Conservation (phyloP, 1,140 invertebrate species). For the Drosophila nikananu region DNA sequence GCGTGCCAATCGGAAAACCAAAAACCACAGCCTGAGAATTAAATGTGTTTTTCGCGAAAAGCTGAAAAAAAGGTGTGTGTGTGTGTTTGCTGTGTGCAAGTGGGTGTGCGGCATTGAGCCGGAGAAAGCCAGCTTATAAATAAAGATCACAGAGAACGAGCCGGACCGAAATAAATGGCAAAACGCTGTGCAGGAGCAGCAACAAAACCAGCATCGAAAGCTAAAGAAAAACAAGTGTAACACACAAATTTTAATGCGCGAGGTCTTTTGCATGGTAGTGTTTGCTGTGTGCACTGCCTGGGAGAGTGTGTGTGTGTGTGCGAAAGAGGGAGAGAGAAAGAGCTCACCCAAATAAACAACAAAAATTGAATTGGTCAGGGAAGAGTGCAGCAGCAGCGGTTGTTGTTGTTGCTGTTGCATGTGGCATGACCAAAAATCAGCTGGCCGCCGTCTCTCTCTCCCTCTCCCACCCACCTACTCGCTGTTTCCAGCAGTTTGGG, state of each 20-base stretch:
- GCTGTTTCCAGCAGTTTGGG: conserved; percentile 8
- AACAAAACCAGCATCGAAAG: conserved; percentile 3
- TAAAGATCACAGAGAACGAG: conserved; percentile 11
- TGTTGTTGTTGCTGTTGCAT: conserved; percentile 43
- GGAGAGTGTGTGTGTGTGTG: conserved; percentile 13
- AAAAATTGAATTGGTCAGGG: conserved; percentile 26
- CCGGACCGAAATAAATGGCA: conserved; percentile 11
- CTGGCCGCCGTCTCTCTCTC: conserved; percentile 23
- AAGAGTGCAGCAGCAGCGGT: not conserved
- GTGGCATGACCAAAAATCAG: conserved; percentile 46
- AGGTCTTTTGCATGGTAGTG: conserved; percentile 29
- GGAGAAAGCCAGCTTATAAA: conserved; percentile 32
- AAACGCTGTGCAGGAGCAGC: conserved; percentile 11
- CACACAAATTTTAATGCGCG: conserved; percentile 32
- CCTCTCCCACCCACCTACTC: not conserved
- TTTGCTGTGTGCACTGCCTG: conserved; percentile 12
- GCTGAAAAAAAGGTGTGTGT: conserved; percentile 32
- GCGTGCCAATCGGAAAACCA: conserved; percentile 42
- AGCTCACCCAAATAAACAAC: conserved; percentile 31
- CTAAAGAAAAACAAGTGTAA: conserved; percentile 45
- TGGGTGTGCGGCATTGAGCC: conserved; percentile 9
- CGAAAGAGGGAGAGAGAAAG: conserved; percentile 5
- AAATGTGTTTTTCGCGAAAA: conserved; percentile 22
- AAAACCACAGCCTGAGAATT: conserved; percentile 23
- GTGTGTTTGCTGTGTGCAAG: not conserved